phyloP scores from a whole-genome alignment of 2,113 vertebrate species.

The Xerus inauris region DNA sequence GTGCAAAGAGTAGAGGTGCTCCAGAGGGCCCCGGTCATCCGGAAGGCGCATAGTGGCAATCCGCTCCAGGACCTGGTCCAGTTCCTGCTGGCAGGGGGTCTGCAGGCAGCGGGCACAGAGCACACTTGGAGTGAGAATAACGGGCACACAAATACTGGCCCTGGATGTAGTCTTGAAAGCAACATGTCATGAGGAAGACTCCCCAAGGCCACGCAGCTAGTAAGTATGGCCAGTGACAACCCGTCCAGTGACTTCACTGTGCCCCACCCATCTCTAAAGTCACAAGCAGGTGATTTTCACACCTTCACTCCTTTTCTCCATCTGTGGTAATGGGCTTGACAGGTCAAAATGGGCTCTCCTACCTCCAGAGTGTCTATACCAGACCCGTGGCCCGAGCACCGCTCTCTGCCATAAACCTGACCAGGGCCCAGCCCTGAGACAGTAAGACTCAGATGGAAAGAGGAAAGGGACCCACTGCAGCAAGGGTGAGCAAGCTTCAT shows the following conservation, averaged over 20 bases:
- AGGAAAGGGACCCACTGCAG: not conserved
- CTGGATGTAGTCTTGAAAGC: not conserved
- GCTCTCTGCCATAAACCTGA: not conserved
- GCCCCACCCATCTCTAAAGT: not conserved
- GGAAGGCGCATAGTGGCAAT: slow-evolving; percentile 94
- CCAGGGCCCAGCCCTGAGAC: not conserved
- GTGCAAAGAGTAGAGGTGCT: slow-evolving; percentile 95
- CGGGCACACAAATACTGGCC: fast-evolving
- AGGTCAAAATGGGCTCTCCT: not conserved
- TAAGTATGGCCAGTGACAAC: not conserved
- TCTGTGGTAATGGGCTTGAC: not conserved
- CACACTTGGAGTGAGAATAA: not conserved
- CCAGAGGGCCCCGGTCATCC: slow-evolving; percentile 94
- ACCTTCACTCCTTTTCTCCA: not conserved
- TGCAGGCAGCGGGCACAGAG: slow-evolving; percentile 72
- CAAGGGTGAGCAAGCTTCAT: not conserved
- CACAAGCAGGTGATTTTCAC: not conserved
- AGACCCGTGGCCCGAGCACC: not conserved
- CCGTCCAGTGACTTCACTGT: not conserved
- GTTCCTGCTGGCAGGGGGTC: slow-evolving; percentile 94
- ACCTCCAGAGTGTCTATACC: not conserved
- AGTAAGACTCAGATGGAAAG: not conserved
- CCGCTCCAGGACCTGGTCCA: slow-evolving; percentile 94
- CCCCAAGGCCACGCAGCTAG: not conserved
- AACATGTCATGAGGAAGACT: not conserved